phyloP scores from a whole-genome alignment of 2,797 vertebrate species.

The Oophaga sylvatica region DNA sequence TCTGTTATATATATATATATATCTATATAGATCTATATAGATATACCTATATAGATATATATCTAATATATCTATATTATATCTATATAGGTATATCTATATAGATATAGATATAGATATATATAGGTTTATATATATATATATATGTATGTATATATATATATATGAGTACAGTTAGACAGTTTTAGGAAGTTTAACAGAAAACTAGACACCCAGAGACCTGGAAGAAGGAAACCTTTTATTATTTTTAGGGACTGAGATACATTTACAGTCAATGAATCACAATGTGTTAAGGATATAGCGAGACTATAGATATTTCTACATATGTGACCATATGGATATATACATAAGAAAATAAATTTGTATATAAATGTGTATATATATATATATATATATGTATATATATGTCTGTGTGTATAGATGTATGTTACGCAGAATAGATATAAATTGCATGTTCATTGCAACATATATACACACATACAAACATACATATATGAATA shows the following conservation, averaged over 20 bases:
- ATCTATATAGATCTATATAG: no score
- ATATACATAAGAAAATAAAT: not conserved
- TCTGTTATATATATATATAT: no score
- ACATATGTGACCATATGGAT: not conserved
- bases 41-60: no score
- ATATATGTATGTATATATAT: not conserved
- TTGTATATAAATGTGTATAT: not conserved
- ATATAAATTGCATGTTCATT: no score
- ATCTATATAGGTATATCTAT: not conserved
- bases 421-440: not conserved
- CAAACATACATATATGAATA: not conserved
- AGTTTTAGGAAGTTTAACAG: slow-evolving; percentile 62
- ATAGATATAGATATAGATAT: not conserved
- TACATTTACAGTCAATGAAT: not conserved
- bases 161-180: slow-evolving; percentile 44
- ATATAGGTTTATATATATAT: not conserved
- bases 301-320: not conserved
- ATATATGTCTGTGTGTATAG: not conserved
- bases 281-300: not conserved
- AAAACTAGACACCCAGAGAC: not conserved
- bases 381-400: slow-evolving; percentile 13
- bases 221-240: not conserved
- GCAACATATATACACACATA: not conserved
- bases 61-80: no score
- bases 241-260: not conserved